Evolutionary conservation across 2,113 vertebrate species (phyloP).

Genomic region (Blennius ocellaris): DNA sequence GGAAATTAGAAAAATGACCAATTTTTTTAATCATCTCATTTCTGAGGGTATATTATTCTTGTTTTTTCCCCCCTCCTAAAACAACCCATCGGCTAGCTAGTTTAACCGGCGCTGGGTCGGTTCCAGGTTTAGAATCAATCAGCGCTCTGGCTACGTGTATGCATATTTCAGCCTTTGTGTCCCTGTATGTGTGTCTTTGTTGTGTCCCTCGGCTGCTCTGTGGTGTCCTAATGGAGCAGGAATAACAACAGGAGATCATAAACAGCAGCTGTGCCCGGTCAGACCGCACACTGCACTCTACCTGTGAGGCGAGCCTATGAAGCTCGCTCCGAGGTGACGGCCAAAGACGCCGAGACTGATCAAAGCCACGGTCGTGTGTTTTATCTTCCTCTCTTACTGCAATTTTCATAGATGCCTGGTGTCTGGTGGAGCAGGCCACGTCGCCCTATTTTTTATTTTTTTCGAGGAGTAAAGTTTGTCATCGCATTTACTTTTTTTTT

Average conservation of each 20-base stretch:
- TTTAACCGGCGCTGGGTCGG: slow-evolving; percentile 25
- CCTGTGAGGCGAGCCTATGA: slow-evolving; percentile 17
- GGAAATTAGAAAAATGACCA: too few relatives aligned
- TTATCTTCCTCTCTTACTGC: not conserved
- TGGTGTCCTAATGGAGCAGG: slow-evolving; percentile 60
- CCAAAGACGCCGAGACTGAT: slow-evolving; percentile 23
- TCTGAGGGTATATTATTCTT: not conserved
- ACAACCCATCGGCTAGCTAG: not conserved
- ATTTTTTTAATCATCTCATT: not conserved
- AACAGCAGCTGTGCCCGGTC: slow-evolving; percentile 74
- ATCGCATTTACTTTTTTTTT: too few relatives aligned
- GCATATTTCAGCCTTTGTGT: slow-evolving; percentile 23
- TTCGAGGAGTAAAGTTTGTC: too few relatives aligned
- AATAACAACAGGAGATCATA: slow-evolving; percentile 74
- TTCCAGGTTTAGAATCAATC: slow-evolving; percentile 18
- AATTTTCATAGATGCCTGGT: too few relatives aligned
- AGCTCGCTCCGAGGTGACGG: slow-evolving; percentile 28
- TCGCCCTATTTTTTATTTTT: too few relatives aligned
- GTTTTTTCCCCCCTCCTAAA: not conserved
- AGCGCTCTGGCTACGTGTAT: slow-evolving; percentile 1
- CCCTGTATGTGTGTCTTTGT: slow-evolving; percentile 39
- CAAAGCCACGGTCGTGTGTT: slow-evolving; percentile 34
- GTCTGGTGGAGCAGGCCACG: too few relatives aligned
- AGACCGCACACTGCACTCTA: slow-evolving; percentile 51
- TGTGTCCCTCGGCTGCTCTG: slow-evolving; percentile 65